phyloP scores from a whole-genome alignment of 2,888 invertebrate genomes.

The Thera britannica region DNA sequence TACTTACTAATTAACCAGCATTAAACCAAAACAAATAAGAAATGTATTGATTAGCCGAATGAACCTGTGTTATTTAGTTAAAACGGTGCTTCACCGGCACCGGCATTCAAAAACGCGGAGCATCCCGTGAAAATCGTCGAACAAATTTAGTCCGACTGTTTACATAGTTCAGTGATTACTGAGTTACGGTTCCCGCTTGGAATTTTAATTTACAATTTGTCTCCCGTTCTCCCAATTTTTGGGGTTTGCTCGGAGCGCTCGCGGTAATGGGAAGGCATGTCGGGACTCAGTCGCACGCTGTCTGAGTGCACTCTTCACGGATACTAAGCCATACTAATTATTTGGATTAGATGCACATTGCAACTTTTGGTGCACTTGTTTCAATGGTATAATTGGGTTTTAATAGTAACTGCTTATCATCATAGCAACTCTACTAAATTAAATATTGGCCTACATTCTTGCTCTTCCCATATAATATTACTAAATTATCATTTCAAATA shows the following conservation, averaged over 20 bases:
- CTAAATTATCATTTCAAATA: conserved; percentile 27
- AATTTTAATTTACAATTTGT: conserved; percentile 78
- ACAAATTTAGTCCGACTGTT: conserved; percentile 46
- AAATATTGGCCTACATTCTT: neutral
- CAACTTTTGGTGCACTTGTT: conserved; percentile 39
- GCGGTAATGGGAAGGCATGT: conserved; percentile 71
- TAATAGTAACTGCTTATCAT: no score
- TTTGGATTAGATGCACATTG: conserved; percentile 56
- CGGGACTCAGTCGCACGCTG: conserved; percentile 68
- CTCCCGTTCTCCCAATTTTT: conserved; percentile 59
- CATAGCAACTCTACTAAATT: neutral
- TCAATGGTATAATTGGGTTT: conserved; percentile 3
- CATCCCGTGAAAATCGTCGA: conserved; percentile 42
- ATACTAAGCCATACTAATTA: conserved; percentile 52
- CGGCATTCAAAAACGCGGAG: conserved; percentile 29
- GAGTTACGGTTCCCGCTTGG: conserved; percentile 51
- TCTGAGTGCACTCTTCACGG: conserved; percentile 46
- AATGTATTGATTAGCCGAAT: conserved; percentile 21
- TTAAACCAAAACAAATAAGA: conserved; percentile 21
- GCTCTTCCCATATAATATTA: conserved; percentile 21
- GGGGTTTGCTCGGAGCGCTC: conserved; percentile 63
- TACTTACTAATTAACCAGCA: conserved; percentile 33
- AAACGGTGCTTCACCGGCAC: conserved; percentile 22
- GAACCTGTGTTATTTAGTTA: conserved; percentile 26
- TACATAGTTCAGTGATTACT: conserved; percentile 52